phyloP scores from a whole-genome alignment of 92 coral and sea anemone genomes.

The Palythoa grandis region DNA sequence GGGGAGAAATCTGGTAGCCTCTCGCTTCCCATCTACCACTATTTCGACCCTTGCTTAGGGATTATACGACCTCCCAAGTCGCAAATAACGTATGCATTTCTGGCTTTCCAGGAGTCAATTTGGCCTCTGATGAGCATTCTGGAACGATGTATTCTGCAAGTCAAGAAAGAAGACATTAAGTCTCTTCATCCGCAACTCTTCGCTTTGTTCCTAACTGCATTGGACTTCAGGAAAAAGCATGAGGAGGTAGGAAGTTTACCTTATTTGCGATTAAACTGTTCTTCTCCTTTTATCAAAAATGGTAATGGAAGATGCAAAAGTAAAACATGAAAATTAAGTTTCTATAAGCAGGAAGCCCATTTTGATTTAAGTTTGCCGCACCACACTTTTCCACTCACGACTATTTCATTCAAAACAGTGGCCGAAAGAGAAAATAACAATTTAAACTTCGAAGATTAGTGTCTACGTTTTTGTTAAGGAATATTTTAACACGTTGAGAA shows the following conservation, averaged over 20 bases:
- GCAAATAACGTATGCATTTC: not conserved
- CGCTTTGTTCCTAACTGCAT: slow-evolving; percentile 75
- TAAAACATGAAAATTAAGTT: not conserved
- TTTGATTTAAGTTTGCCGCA: too few species aligned
- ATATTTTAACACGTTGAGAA: too few species aligned
- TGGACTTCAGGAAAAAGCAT: slow-evolving; percentile 85
- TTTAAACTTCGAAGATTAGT: too few species aligned
- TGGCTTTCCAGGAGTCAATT: slow-evolving; percentile 63
- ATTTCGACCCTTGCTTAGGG: too few species aligned
- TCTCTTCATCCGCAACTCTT: slow-evolving; percentile 76
- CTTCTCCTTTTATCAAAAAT: not conserved
- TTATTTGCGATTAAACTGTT: not conserved
- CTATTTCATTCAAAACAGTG: too few species aligned
- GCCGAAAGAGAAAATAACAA: too few species aligned
- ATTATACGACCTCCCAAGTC: too few species aligned
- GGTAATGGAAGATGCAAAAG: not conserved
- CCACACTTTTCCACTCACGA: too few species aligned
- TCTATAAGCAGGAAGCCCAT: too few species aligned
- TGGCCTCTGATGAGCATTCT: slow-evolving; percentile 65
- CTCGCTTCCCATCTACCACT: too few species aligned
- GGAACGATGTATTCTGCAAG: slow-evolving; percentile 68
- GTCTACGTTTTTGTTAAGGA: too few species aligned
- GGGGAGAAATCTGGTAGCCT: too few species aligned
- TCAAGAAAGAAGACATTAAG: slow-evolving; percentile 86
- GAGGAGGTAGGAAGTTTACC: slow-evolving; percentile 46